Percentiles rank a stretch among this genome's conserved stretches.
Evolutionary conservation across 2,888 invertebrate genomes (phyloP).

Genomic region (Trachelus tabidus): DNA sequence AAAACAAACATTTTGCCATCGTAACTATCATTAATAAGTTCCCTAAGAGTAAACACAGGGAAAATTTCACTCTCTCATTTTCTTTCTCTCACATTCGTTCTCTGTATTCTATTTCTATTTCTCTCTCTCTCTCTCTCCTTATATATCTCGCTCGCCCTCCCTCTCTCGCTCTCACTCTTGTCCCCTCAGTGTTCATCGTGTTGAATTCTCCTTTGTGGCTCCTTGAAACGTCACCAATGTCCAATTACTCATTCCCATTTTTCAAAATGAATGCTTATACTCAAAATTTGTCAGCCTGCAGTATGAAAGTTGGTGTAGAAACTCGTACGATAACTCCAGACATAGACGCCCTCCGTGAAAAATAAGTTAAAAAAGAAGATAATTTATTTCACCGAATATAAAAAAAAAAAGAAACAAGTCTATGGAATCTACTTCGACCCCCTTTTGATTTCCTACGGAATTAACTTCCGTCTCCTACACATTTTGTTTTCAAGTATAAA

Average conservation of each 20-base stretch:
- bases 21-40: constrained; percentile 61
- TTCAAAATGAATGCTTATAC: not conserved
- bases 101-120: constrained; percentile 15
- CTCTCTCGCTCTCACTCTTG: constrained; percentile 13
- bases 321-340: not conserved
- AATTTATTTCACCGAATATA: not conserved
- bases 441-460: not conserved
- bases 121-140: not conserved
- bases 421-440: not conserved
- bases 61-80: constrained; percentile 61
- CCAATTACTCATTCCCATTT: not conserved
- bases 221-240: not conserved
- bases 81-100: constrained; percentile 44
- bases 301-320: too few relatives aligned
- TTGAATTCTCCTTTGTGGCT: constrained; percentile 25
- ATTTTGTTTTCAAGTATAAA: not conserved
- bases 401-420: not conserved
- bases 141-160: not conserved
- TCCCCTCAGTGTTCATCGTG: constrained; percentile 29
- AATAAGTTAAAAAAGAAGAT: not conserved
- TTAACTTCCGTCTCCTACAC: not conserved
- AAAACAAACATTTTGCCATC: constrained; percentile 72
- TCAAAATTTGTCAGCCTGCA: not conserved
- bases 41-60: constrained; percentile 70
- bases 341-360: not conserved